phyloP scores from a whole-genome alignment of 2,888 invertebrate genomes.

The Furcula furcula region DNA sequence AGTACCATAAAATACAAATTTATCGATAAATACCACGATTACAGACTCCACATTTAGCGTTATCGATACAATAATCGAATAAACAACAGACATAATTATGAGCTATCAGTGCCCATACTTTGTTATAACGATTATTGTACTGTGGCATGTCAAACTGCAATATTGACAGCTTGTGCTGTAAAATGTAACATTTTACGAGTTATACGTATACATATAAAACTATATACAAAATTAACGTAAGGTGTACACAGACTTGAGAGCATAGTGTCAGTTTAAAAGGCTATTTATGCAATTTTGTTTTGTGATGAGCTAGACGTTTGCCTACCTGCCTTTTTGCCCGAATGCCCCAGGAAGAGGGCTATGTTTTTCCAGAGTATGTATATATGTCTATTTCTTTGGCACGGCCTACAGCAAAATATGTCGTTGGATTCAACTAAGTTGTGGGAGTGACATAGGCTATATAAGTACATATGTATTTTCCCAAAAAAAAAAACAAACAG shows the following conservation, averaged over 20 bases:
- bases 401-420: too few relatives aligned
- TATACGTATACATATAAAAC: constrained; percentile 17
- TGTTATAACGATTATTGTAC: constrained; percentile 33
- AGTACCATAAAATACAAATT: constrained; percentile 14
- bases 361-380: too few relatives aligned
- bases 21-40: constrained; percentile 26
- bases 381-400: too few relatives aligned
- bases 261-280: too few relatives aligned
- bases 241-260: constrained; percentile 1
- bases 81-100: constrained; percentile 31
- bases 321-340: too few relatives aligned
- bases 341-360: too few relatives aligned
- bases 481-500: too few relatives aligned
- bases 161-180: constrained; percentile 42
- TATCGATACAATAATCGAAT: constrained; percentile 33
- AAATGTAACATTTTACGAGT: constrained; percentile 39
- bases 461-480: too few relatives aligned
- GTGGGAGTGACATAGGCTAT: too few relatives aligned
- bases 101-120: constrained; percentile 34
- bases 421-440: too few relatives aligned
- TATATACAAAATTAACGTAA: not conserved
- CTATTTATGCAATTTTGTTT: too few relatives aligned
- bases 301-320: too few relatives aligned
- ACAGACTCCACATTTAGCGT: constrained; percentile 19
- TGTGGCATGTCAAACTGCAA: constrained; percentile 44